phyloP scores from a whole-genome alignment of 2,113 vertebrate genomes.

The Stomatorhinus ivindoensis region DNA sequence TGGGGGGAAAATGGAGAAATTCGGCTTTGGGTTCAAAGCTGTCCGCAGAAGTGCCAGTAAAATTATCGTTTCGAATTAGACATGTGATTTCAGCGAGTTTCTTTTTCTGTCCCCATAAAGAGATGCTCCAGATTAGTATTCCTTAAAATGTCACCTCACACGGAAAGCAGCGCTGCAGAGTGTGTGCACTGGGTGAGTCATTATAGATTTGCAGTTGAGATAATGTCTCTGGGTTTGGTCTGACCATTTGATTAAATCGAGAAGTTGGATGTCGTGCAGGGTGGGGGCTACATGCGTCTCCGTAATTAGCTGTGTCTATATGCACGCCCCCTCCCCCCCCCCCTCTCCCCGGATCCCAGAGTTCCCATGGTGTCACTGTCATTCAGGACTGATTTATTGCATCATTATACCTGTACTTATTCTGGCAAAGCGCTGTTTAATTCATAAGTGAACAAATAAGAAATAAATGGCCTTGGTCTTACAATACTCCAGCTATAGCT shows the following conservation, averaged over 20 bases:
- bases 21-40: neutral
- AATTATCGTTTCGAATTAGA: neutral
- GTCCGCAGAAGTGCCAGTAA: neutral
- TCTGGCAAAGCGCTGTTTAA: neutral
- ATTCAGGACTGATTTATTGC: neutral
- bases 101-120: neutral
- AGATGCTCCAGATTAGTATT: neutral
- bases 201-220: neutral
- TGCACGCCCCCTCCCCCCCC: no score
- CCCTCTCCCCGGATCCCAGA: neutral
- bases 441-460: neutral
- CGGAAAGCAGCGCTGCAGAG: neutral
- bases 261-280: neutral
- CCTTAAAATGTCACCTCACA: neutral
- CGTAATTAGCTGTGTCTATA: neutral
- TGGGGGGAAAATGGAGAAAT: neutral
- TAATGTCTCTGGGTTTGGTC: neutral
- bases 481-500: neutral
- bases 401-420: neutral
- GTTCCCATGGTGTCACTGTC: neutral
- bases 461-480: neutral
- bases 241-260: neutral
- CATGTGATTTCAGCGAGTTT: neutral
- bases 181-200: neutral
- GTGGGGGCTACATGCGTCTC: neutral